phyloP scores from a whole-genome alignment of 2,797 vertebrate species.

The Pterois miles region DNA sequence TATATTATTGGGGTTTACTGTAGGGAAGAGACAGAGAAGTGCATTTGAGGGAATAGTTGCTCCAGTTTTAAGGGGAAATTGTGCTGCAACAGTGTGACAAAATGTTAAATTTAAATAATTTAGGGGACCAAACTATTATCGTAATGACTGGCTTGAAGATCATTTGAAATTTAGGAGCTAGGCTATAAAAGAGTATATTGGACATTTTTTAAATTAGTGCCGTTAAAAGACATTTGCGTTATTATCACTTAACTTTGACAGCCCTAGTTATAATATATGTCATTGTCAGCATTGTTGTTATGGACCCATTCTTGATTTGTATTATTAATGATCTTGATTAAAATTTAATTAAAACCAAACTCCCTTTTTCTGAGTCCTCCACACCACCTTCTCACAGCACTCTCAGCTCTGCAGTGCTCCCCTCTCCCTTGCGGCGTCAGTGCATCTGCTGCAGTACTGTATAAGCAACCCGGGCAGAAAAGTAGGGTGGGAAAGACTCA shows the following conservation, averaged over 20 bases:
- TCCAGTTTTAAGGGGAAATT: no score
- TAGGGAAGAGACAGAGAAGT: no score
- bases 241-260: no score
- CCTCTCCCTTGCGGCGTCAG: constrained; percentile 24
- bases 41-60: no score
- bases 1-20: background rate
- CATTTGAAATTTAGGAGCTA: background rate
- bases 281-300: background rate
- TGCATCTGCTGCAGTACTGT: constrained; percentile 60
- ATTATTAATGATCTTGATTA: background rate
- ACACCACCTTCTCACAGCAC: background rate
- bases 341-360: fast-evolving
- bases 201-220: no score
- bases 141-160: background rate
- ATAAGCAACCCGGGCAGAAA: constrained; percentile 36
- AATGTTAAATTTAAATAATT: background rate
- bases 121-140: background rate
- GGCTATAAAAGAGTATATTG: background rate
- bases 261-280: background rate
- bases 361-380: background rate
- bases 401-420: constrained; percentile 51
- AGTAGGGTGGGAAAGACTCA: constrained; percentile 56
- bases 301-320: background rate
- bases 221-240: no score
- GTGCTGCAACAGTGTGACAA: background rate